Percentiles rank a stretch among this genome's conserved stretches.
phyloP scores from a whole-genome alignment of 2,113 vertebrate genomes.

The Ursus arctos region DNA sequence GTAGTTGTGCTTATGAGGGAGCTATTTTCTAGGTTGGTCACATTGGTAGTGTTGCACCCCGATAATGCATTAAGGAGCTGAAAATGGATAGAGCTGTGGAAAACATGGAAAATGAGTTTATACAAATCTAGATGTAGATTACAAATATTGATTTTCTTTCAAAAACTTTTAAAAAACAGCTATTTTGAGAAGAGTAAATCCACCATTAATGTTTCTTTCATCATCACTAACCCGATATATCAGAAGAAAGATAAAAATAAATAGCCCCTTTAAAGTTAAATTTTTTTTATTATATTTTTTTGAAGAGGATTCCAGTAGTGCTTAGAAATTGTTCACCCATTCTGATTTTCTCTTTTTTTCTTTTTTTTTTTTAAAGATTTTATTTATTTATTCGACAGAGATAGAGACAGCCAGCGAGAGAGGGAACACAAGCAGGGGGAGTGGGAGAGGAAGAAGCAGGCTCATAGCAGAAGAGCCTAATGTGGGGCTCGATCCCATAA shows the following conservation, averaged over 20 bases:
- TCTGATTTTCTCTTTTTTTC: background rate
- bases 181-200: background rate
- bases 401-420: too few species aligned
- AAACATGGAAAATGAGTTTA: background rate
- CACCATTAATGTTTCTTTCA: background rate
- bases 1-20: background rate
- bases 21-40: background rate
- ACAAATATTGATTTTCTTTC: conserved; percentile 12
- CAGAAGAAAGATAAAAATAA: background rate
- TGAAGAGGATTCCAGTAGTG: background rate
- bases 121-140: background rate
- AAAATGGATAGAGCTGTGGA: background rate
- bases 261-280: background rate
- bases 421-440: too few species aligned
- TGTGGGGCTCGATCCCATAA: too few species aligned
- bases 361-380: background rate
- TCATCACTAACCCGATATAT: background rate
- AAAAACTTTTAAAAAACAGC: background rate
- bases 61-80: background rate
- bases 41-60: background rate
- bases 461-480: too few species aligned
- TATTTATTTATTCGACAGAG: too few species aligned
- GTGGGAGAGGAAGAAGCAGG: too few species aligned
- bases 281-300: background rate
- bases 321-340: background rate